Base-by-base conservation (phyloP, 2,797 vertebrate species). In the Silurus lanzhouensis region DNA sequence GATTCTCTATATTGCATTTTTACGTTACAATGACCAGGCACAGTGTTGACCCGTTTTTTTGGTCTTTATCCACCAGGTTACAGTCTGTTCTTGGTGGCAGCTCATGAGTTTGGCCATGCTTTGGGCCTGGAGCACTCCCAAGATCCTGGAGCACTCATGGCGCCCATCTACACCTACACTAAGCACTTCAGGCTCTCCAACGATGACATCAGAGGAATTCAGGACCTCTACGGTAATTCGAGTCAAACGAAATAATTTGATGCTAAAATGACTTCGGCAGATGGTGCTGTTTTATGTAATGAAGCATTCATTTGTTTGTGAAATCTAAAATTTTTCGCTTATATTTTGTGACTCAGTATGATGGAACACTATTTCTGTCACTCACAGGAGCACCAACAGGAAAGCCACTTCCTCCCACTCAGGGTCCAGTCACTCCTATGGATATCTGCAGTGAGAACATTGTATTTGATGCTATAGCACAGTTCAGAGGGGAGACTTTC, bases 91-190 rank as follows among this genome's bases (percentile, higher is more conserved):
- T 91, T 98, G 87, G 98, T 99, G 90, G 98, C 98, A n/a, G 98
- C 98, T 86, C 98, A 99, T 83, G 98, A 99, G 85, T 99, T 99
- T 88, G 98, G 98, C 84, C 98, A 99, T 9, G 98, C 98, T 0
- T 95, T 99, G 92, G 98, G 98, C 61, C 90, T 99, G 88, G 98
- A 99, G 90, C 98, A 99, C 91, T 99, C 98, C 0, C 94, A 99
- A 90, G 98, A 99, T 88, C 96, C 97, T 0, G 98, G 97, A 12
- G 97, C 98, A 55, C 90, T 99, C 78, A 99, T 99, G 98, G 97
- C 97, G 4, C 98, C 98, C 0, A 95, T 98, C 89, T 99, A 99
- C 91, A 99, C 98, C 84, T 99, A 92, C 90, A 98, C 95, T 46
- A 99, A 98, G 93, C 95, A 97, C 91, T 98, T 99, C 61, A 94